Evolutionary conservation across 1,140 invertebrate species (phyloP).

Genomic region (Steinernema feltiae): DNA sequence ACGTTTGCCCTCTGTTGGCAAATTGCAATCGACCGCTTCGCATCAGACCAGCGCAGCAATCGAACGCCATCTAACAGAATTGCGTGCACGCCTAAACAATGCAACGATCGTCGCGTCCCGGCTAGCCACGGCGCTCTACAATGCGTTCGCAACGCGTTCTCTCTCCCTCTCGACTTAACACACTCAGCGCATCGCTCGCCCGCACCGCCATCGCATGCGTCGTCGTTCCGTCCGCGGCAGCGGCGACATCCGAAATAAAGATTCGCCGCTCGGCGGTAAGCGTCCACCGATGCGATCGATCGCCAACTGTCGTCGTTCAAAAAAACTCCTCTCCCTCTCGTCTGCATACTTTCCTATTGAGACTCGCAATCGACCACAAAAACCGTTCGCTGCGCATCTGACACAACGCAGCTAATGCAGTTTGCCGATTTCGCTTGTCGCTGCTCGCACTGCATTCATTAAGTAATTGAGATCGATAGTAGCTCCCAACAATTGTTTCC

Average conservation of each 20-base stretch:
- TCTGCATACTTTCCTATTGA: slow-evolving; percentile 15
- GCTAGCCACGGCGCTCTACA: not conserved
- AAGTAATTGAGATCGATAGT: no score
- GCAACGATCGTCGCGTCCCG: slow-evolving; percentile 3
- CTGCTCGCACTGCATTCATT: no score
- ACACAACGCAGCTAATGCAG: not conserved
- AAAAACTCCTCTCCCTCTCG: slow-evolving; percentile 13
- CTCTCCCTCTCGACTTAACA: slow-evolving; percentile 1
- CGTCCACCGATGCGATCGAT: slow-evolving; percentile 8
- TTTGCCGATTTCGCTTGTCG: no score
- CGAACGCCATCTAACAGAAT: not conserved
- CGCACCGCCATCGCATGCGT: slow-evolving; percentile 4
- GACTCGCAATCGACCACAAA: not conserved
- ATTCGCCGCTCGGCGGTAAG: slow-evolving; percentile 5
- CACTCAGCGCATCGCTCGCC: not conserved
- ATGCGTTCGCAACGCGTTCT: not conserved
- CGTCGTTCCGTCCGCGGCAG: not conserved
- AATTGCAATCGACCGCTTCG: not conserved
- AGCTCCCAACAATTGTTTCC: no score
- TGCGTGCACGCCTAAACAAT: not conserved
- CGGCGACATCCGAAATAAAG: slow-evolving; percentile 5
- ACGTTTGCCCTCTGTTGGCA: not conserved
- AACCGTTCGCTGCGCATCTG: not conserved
- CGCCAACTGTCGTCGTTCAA: slow-evolving; percentile 12
- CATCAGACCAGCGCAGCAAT: not conserved